Conservation (phyloP, 2,113 vertebrate genomes). For the Xenopus borealis region DNA sequence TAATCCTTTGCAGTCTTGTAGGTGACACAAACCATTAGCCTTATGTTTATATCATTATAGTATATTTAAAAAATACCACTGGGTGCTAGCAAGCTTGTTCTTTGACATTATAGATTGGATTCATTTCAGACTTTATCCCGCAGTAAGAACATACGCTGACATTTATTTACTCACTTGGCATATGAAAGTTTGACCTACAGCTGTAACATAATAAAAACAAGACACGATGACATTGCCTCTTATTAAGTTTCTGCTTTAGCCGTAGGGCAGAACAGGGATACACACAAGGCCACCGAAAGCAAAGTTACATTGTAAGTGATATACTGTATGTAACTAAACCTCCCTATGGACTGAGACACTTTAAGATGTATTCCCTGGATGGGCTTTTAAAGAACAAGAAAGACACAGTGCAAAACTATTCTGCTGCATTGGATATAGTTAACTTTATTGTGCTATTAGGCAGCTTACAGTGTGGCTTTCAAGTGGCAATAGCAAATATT, state of each 20-base stretch:
- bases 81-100: background rate
- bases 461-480: no score
- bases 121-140: background rate
- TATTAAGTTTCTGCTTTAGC: background rate
- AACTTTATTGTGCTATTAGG: background rate
- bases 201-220: slow-evolving; percentile 4
- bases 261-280: background rate
- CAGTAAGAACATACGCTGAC: background rate
- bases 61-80: background rate
- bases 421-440: background rate
- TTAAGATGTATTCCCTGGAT: background rate
- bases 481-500: no score
- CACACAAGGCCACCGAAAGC: background rate
- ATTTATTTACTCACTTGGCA: background rate
- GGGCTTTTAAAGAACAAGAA: background rate
- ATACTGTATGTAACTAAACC: background rate
- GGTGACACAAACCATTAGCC: no score
- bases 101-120: background rate
- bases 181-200: background rate
- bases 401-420: background rate
- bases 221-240: background rate
- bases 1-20: background rate
- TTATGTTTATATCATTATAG: background rate
- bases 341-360: background rate
- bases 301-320: background rate